A percentile compares a stretch with the other conserved stretches of the same genome.
Conservation (phyloP, 2,797 vertebrate species). For the Danio jaintianensis region DNA sequence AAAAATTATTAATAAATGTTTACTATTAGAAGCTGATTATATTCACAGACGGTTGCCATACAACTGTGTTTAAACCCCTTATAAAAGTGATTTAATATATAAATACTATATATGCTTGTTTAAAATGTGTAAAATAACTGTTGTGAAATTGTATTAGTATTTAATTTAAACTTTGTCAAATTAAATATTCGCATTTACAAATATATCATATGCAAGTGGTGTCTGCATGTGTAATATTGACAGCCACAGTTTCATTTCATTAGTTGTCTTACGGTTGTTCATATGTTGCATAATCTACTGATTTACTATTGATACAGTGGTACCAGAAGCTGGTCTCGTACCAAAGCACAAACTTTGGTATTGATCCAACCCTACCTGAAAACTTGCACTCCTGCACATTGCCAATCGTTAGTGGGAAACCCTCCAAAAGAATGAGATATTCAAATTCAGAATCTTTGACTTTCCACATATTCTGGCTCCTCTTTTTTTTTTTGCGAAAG, state of each 20-base stretch:
- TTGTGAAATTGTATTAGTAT: no score
- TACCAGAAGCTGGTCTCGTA: constrained; percentile 11
- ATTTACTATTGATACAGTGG: constrained; percentile 15
- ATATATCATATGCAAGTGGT: no score
- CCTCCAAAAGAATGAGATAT: neutral
- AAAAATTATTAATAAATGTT: no score
- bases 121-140: no score
- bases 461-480: neutral
- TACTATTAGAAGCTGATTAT: no score
- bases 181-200: no score
- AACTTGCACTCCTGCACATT: constrained; percentile 5
- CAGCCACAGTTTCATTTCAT: neutral
- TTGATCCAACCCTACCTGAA: constrained; percentile 16
- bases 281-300: neutral
- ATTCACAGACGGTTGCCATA: no score
- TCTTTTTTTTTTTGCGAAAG: neutral
- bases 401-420: neutral
- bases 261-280: neutral
- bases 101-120: no score
- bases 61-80: no score
- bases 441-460: neutral
- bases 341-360: neutral
- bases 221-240: neutral
- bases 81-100: no score
- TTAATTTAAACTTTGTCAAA: no score